A percentile compares a stretch with the other conserved stretches of the same genome.
Evolutionary conservation across 2,888 invertebrate species (phyloP).

Genomic region (Drosophila neotestacea): DNA sequence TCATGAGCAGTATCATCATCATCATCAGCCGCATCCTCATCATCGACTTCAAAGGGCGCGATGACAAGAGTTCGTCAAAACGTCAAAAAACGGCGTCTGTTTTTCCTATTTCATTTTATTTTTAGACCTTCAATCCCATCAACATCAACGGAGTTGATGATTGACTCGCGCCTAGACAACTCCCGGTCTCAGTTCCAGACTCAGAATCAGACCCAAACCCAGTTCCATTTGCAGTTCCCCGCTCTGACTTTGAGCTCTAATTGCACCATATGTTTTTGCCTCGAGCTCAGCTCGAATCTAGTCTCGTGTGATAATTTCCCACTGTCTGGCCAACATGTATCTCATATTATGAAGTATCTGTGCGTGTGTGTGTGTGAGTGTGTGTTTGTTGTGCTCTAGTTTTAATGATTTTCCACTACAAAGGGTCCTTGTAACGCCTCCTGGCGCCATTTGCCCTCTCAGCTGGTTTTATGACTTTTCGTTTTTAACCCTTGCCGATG

Average conservation of each 20-base stretch:
- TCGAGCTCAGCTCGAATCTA: slow-evolving; percentile 43
- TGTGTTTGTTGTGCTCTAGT: slow-evolving; percentile 64
- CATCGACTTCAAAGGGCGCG: slow-evolving; percentile 60
- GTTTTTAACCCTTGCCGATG: slow-evolving; percentile 13
- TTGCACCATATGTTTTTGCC: slow-evolving; percentile 66
- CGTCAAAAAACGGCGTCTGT: slow-evolving; percentile 45
- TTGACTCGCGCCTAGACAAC: slow-evolving; percentile 47
- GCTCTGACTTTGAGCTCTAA: slow-evolving; percentile 31
- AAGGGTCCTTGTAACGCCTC: slow-evolving; percentile 69
- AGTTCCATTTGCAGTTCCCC: slow-evolving; percentile 5
- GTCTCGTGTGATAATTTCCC: slow-evolving; percentile 58
- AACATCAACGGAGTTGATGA: slow-evolving; percentile 45
- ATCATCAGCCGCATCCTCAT: slow-evolving; percentile 27
- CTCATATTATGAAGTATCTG: slow-evolving; percentile 11
- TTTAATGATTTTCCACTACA: slow-evolving; percentile 77
- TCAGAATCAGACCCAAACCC: slow-evolving; percentile 1
- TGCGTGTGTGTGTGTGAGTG: slow-evolving; percentile 23
- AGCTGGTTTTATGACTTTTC: slow-evolving; percentile 28
- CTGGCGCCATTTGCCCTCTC: slow-evolving; percentile 68
- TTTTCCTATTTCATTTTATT: slow-evolving; percentile 44
- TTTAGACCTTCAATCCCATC: slow-evolving; percentile 64
- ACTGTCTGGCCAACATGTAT: slow-evolving; percentile 22
- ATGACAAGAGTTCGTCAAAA: slow-evolving; percentile 74
- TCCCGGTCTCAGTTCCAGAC: neutral
- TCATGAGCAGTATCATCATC: slow-evolving; percentile 23